Base-by-base conservation (phyloP, 30 jellyfish, hydroid and myxozoan genomes). In the Aurelia aurita complex sp. Pacific region DNA sequence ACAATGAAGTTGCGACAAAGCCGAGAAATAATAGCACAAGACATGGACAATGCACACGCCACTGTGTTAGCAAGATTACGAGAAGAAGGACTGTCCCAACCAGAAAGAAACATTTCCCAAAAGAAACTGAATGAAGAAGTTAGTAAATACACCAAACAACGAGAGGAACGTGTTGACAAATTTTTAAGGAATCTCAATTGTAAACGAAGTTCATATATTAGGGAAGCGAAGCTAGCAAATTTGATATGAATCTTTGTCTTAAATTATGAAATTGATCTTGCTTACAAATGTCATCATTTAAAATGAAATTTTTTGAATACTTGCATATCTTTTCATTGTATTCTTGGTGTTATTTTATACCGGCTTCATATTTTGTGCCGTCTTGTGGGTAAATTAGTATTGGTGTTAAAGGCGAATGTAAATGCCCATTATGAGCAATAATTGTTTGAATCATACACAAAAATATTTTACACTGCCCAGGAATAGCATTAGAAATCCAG, bases 131-230 rank as follows among this genome's bases (percentile, higher is more conserved):
- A 73, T 6, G 69, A 62, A 9, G 87, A 84, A 64, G 15, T 55
- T 29, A 40, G 66, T 3, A 73, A 32, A 15, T 64, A 68, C 23
- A 64, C 59, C 29, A 46, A 19, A 18, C 87, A 84, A 18, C 46
- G 87, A 65, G 82, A 84, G 18, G 34, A 46, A 12, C 52, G 93
- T 32, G 82, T 84, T 14, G 40, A 46, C 13, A 1, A 35, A 32
- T 84, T 84, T 73, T 69, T 84, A 50, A 61, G 50, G 1, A 36
- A 73, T 64, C 46, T 84, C 16, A 83, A 84, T 51, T 1, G 16
- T 7, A 73, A 84, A 64, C 67, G 93, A 73, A 61, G 62, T 64
- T 43, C 80, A 19, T 54, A 71, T 83, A 52, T 83, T 35, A 50
- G 17, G 23, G 84, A 84, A 6, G 61, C 80, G 13, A 59, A 69